These are phyloP conservation scores for Drosophila neoperkinsi DNA, from an alignment of 2,888 invertebrate species.

Conservation along the genomic window DNA sequence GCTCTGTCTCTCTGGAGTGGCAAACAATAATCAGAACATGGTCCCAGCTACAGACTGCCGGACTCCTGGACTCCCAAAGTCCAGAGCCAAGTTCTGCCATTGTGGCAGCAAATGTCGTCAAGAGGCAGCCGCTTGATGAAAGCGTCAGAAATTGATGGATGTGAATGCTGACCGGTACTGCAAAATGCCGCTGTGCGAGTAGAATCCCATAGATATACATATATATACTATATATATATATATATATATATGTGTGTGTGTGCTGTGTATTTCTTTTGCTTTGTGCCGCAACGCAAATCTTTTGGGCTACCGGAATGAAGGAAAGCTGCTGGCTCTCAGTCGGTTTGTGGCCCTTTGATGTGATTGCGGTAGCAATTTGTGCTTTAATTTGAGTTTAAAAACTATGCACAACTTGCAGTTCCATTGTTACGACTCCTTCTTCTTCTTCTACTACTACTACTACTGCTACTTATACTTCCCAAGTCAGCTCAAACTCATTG, in stretches of 20 bases:
- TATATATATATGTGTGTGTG: not conserved
- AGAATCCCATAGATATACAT: slow-evolving; percentile 28
- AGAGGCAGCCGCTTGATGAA: slow-evolving; percentile 76
- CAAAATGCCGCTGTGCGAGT: slow-evolving; percentile 38
- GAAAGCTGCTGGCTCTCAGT: slow-evolving; percentile 21
- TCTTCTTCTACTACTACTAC: not conserved
- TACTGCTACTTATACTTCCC: slow-evolving; percentile 1
- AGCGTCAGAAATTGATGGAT: slow-evolving; percentile 84
- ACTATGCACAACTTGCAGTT: slow-evolving; percentile 70
- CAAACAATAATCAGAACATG: slow-evolving; percentile 77
- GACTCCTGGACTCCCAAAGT: not conserved
- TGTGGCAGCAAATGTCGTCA: slow-evolving; percentile 68
- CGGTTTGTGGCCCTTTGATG: slow-evolving; percentile 70
- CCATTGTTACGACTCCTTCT: slow-evolving; percentile 57
- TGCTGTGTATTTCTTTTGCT: slow-evolving; percentile 43
- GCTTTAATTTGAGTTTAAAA: slow-evolving; percentile 81
- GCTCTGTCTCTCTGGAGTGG: slow-evolving; percentile 59
- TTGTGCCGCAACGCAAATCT: slow-evolving; percentile 78
- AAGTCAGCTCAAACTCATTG: slow-evolving; percentile 13
- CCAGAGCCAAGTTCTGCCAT: slow-evolving; percentile 40
- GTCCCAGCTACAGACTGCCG: slow-evolving; percentile 15
- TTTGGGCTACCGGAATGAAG: slow-evolving; percentile 68
- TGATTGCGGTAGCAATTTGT: slow-evolving; percentile 79
- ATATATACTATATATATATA: not conserved
- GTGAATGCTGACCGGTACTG: slow-evolving; percentile 62